These are phyloP conservation scores for Argopecten irradians DNA, from an alignment of 1,140 invertebrate species.

Conservation along the genomic window DNA sequence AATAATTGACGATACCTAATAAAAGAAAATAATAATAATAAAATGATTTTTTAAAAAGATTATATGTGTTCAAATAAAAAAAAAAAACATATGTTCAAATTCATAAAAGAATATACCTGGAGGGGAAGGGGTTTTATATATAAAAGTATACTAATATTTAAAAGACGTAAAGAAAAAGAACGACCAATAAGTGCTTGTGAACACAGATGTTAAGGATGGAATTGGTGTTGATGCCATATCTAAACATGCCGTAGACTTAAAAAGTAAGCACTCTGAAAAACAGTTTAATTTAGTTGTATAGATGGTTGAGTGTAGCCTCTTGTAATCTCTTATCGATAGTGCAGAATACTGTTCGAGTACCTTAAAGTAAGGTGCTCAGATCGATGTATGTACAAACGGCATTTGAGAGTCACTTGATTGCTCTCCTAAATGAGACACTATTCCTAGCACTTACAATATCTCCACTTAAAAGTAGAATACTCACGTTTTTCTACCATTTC, in stretches of 20 bases:
- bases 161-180: neutral
- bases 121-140: too few relatives aligned
- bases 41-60: too few relatives aligned
- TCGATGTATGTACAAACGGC: slow-evolving; percentile 1
- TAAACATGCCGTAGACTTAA: neutral
- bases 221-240: neutral
- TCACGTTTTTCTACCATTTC: slow-evolving; percentile 7
- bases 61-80: too few relatives aligned
- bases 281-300: slow-evolving; percentile 7
- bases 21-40: too few relatives aligned
- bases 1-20: too few relatives aligned
- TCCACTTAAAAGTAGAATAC: slow-evolving; percentile 22
- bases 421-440: slow-evolving; percentile 11
- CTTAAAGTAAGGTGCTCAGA: neutral
- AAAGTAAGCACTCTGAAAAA: slow-evolving; percentile 22
- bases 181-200: neutral
- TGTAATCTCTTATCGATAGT: slow-evolving; percentile 18
- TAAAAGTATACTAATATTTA: too few relatives aligned
- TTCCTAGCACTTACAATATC: slow-evolving; percentile 10
- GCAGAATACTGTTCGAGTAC: slow-evolving; percentile 20
- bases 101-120: too few relatives aligned
- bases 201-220: neutral
- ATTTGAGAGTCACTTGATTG: slow-evolving; percentile 1
- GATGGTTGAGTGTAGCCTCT: neutral
- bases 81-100: too few relatives aligned